Base-by-base conservation (phyloP, 2,113 vertebrate species). In the Theristicus caerulescens region DNA sequence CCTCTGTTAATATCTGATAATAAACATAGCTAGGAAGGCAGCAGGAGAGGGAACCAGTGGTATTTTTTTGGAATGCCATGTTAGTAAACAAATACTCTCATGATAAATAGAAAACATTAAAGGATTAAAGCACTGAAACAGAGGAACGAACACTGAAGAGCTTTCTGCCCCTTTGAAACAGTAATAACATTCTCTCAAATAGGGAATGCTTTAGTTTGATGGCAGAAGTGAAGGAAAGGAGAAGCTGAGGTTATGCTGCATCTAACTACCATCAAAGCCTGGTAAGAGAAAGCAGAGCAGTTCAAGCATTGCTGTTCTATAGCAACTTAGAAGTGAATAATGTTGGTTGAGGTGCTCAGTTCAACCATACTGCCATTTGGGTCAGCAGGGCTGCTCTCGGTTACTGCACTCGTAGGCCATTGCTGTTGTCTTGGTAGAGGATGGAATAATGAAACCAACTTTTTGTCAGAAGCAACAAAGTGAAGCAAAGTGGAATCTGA, bases 361-460 rank as follows among this genome's bases (percentile, higher is more conserved):
- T 81, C 27, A 17, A 1, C 65, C 4, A 0, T 54, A 20, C 11
- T 25, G 11, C 46, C 2, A 0, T 62, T 46, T 10, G 59, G 20
- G 38, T 78, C 38, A 62, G 58, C 64, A 49, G 34, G 34, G 10
- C 52, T 65, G 51, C 46, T 77, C 14, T 66, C 36, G 26, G 22
- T 29, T 54, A 13, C 22, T 62, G 42, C 0, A 0, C 31, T 67
- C 3, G 0, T 16, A 20, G 42, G 40, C 51, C 10, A 4, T 86
- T 29, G 31, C 62, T 66, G 2, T 64, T 61, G 12, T 47, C 58
- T 76, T 70, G 52, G 42, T 46, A 47, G 36, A 21, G 49, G 21
- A 38, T 59, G 18, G 31, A 93, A 25, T 84, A 81, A 34, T 8
- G 46, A 86, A 88, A 46, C 21, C 55, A 62, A 4, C 11, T 66